phyloP scores from a whole-genome alignment of 2,797 vertebrate species.

The Otolemur crassicaudatus region DNA sequence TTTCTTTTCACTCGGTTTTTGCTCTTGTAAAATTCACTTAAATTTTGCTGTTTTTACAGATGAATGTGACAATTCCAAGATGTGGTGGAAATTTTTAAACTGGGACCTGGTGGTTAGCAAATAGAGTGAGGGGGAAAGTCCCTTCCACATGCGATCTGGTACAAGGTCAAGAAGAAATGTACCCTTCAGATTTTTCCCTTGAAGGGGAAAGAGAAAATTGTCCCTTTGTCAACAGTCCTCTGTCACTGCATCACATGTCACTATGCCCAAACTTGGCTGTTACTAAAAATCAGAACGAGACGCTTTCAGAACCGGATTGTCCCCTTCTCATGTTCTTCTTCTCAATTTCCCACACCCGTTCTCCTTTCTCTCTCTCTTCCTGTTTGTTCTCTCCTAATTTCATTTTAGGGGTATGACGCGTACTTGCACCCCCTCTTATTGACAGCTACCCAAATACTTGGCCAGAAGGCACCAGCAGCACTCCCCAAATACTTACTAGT shows the following conservation, averaged over 20 bases:
- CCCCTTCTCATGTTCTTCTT: neutral
- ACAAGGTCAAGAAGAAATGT: neutral
- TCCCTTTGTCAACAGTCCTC: neutral
- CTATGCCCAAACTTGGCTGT: neutral
- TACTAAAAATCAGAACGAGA: conserved; percentile 43
- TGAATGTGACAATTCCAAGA: conserved; percentile 30
- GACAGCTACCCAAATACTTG: neutral
- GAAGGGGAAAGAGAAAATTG: no score
- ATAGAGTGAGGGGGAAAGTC: neutral
- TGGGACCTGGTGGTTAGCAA: neutral
- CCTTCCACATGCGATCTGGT: neutral
- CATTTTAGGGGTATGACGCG: neutral
- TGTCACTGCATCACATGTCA: neutral
- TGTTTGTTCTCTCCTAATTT: neutral
- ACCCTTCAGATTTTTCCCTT: neutral
- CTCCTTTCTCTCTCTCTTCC: neutral
- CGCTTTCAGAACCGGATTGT: neutral
- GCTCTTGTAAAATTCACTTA: conserved; percentile 36
- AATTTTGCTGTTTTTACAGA: conserved; percentile 21
- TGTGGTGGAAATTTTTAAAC: neutral
- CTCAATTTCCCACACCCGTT: neutral
- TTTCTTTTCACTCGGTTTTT: conserved; percentile 36
- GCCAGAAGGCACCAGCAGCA: neutral
- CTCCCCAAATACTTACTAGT: neutral
- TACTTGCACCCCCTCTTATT: neutral